Conservation (phyloP, 2,797 vertebrate species). For the Enteromius paludinosus region DNA sequence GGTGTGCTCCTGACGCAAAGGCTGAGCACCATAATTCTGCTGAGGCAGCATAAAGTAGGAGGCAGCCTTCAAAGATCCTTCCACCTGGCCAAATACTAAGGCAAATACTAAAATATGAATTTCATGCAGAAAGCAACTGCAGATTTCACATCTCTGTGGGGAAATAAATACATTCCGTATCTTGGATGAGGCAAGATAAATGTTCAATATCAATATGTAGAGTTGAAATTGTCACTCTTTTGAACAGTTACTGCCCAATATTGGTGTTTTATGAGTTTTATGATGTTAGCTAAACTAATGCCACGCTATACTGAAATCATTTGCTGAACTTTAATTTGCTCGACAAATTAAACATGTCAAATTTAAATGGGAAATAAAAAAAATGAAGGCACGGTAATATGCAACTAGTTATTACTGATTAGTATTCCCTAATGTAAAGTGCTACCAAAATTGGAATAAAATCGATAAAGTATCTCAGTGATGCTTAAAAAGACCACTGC, state of each 20-base stretch:
- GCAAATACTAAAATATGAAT: neutral
- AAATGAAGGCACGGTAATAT: too few relatives aligned
- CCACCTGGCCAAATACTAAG: neutral
- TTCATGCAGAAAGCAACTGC: neutral
- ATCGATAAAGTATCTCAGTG: neutral
- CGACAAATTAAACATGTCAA: too few relatives aligned
- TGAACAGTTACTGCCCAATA: neutral
- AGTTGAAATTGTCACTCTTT: neutral
- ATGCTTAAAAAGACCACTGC: neutral
- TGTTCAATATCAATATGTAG: neutral
- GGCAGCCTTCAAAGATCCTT: neutral
- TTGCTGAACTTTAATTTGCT: neutral
- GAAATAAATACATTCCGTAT: neutral
- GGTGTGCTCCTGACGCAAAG: neutral
- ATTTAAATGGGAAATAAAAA: too few relatives aligned
- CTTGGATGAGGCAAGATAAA: neutral
- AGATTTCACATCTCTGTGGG: neutral
- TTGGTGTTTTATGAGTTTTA: neutral
- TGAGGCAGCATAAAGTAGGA: neutral
- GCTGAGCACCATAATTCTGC: neutral
- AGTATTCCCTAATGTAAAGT: neutral
- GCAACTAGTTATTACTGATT: neutral
- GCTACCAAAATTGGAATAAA: neutral
- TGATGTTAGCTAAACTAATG: neutral
- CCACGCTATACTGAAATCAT: neutral